phyloP scores from a whole-genome alignment of 2,113 vertebrate genomes.

The Urocitellus parryii region DNA sequence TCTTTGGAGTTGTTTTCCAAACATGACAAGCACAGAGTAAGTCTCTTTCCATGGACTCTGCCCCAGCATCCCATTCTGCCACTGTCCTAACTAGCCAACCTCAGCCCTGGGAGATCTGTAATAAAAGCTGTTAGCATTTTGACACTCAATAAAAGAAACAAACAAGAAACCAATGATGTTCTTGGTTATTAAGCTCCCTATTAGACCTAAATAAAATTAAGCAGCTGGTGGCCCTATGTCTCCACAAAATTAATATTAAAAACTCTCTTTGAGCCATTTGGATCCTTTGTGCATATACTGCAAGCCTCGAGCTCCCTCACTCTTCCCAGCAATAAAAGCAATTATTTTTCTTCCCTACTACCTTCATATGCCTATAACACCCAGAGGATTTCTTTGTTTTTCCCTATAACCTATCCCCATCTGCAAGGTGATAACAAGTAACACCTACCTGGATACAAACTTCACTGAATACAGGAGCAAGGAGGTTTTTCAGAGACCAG shows the following conservation, averaged over 20 bases:
- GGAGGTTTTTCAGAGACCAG: not conserved
- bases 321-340: constrained; percentile 51
- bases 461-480: not conserved
- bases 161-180: constrained; percentile 82
- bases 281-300: constrained; percentile 64
- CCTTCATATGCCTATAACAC: not conserved
- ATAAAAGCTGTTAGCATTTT: constrained; percentile 79
- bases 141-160: constrained; percentile 83
- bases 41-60: constrained; percentile 1
- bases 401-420: not conserved
- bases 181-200: constrained; percentile 81
- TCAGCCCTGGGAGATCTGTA: constrained; percentile 70
- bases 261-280: constrained; percentile 78
- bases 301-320: constrained; percentile 54
- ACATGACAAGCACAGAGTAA: not conserved
- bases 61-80: not conserved
- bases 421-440: constrained; percentile 1
- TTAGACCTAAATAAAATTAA: constrained; percentile 84
- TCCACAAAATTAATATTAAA: constrained; percentile 82
- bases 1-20: constrained; percentile 60
- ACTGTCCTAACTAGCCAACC: constrained; percentile 61
- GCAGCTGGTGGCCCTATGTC: constrained; percentile 82
- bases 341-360: not conserved
- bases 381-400: constrained; percentile 53
- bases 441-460: not conserved